Base-by-base conservation (phyloP, 2,888 invertebrate species). In the Hypolimnas misippus region DNA sequence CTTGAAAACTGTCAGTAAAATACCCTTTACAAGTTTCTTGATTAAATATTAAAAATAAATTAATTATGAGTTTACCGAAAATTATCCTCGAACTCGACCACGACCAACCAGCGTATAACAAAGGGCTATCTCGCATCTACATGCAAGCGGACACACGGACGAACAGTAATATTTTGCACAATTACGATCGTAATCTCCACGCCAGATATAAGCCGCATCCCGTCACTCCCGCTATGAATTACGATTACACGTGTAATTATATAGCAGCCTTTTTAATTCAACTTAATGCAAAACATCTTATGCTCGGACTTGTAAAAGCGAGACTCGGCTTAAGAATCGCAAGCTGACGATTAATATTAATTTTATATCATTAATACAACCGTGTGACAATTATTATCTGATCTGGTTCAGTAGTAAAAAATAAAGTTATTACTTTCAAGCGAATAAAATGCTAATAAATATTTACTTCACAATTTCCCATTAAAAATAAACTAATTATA, bases 121-220 rank as follows among this genome's bases (percentile, higher is more conserved):
- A 77, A 76, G 72, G 71, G 70, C 65, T 77, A 78, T 79, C 76
- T 71, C 66, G 62, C 63, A 79, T 78, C 77, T 76, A 74, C 68
- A 71, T 67, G 73, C 70, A 71, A 77, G 72, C 76, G 74, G 76
- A 81, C 81, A 82, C 78, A 84, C 82, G 76, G 76, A 81, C 81
- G 77, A 77, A 84, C 68, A 79, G 79, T 79, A 77, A 83, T 84
- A 85, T 85, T 87, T 88, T 84, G 80, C 79, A 84, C 84, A 89
- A 89, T 87, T 87, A 87, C 78, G 88, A 88, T 89, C 79, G 67
- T 62, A 73, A 89, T 88, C 87, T 74, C 62, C 66, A 67, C 69
- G 75, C 61, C 79, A 78, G 80, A 83, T 82, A 84, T 77, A 77
- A 78, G 76, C 75, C 78, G 77, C 77, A 70, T 69, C 66, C 70